These are phyloP conservation scores for Drosophila siamana DNA, from an alignment of 2,888 invertebrate species.

Conservation along the genomic window DNA sequence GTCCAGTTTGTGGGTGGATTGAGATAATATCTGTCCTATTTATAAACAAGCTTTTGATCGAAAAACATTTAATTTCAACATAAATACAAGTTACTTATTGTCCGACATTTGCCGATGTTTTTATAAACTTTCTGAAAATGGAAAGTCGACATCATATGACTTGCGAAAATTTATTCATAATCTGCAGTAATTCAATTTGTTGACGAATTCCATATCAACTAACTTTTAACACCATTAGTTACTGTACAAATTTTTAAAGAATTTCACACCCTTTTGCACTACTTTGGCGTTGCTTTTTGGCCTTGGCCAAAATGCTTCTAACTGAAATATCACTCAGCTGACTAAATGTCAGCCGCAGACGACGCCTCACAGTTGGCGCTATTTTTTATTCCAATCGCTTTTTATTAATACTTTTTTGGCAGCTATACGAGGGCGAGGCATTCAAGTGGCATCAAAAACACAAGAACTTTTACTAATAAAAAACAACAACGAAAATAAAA, in stretches of 20 bases:
- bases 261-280: neutral
- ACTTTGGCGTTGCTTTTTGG: constrained; percentile 1
- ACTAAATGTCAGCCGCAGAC: constrained; percentile 5
- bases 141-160: too few relatives aligned
- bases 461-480: constrained; percentile 46
- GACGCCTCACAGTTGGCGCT: constrained; percentile 14
- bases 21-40: constrained; percentile 11
- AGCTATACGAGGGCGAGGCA: constrained; percentile 56
- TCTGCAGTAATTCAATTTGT: neutral
- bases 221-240: neutral
- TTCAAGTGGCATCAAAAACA: constrained; percentile 56
- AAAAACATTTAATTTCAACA: neutral
- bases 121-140: neutral
- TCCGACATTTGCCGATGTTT: too few relatives aligned
- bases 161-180: neutral
- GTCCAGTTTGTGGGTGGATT: constrained; percentile 22
- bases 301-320: constrained; percentile 6
- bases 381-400: constrained; percentile 7
- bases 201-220: neutral
- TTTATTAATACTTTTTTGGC: constrained; percentile 42
- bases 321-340: constrained; percentile 18
- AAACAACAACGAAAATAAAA: constrained; percentile 1
- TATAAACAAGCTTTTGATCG: neutral
- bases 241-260: neutral
- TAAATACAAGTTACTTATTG: neutral